Evolutionary conservation across 2,797 vertebrate species (phyloP), one percentile per base, ranked within the genome.

Genomic region (Muscicapa comitata): DNA sequence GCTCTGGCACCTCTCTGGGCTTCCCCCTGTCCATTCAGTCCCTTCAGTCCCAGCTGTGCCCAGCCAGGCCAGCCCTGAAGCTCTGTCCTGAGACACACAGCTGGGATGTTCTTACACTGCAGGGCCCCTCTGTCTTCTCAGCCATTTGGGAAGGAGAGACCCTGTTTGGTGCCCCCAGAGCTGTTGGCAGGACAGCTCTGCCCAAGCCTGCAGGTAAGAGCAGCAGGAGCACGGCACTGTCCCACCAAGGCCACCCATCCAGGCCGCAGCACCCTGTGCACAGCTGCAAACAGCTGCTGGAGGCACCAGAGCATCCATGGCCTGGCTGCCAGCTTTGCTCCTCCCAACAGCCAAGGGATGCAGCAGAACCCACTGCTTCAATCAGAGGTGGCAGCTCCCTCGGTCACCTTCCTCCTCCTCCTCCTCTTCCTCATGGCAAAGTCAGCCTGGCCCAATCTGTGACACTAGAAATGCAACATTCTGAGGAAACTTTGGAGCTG

Each of bases 201-300:
- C 43, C 47, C 37, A 33, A 3, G 35, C 9, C 17, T 28, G 17
- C 37, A 6, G 45, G 45, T 28, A 40, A 51, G 74, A 16, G 20
- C 1, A 14, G 19, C 42, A 43, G 77, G 40, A 54, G 35, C 21
- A 1, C 0, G 10, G 58, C 23, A 4, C 24, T 29, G 45, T 37
- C n/a, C n/a, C 8, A 2, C 37, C 24, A 12, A 37, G 16, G 40
- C 53, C 58, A 37, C 40, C 2, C 0, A 1, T 15, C 28, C 55
- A 73, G 24, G 45, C 28, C 3, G 38, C 38, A 20, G 43, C 57
- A 40, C 38, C 4, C 1, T 2, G 4, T 45, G 40, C 5, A 53
- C 68, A 24, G 47, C 59, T 45, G 19, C 63, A 82, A 25, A 61
- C 1, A 1, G 21, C 66, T 28, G 57, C 5, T 3, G 33, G 33